Percentiles rank a stretch among this genome's conserved stretches.
Conservation (phyloP, 92 coral and sea anemone genomes). For the Phenganax subtilis region DNA sequence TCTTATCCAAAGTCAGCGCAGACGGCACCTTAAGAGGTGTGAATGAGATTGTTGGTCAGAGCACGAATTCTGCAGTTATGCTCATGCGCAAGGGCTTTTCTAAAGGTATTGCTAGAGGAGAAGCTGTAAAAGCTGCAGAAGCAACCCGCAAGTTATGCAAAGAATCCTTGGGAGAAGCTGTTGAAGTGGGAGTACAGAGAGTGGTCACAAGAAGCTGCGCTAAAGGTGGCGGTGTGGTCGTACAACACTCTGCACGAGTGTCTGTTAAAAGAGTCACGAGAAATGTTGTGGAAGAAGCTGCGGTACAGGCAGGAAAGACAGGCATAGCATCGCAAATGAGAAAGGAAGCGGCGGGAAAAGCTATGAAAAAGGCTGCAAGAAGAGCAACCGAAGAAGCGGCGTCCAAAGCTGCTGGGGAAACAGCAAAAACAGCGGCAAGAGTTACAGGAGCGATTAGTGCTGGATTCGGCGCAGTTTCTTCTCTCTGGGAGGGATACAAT, state of each 20-base stretch:
- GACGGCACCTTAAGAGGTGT: not conserved
- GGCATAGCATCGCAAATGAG: not conserved
- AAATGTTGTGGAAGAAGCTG: not conserved
- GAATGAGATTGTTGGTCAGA: not conserved
- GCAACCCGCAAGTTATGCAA: not conserved
- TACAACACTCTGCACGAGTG: too few species aligned
- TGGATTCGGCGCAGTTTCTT: not conserved
- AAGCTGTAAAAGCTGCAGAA: slow-evolving; percentile 2
- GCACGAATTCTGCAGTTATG: not conserved
- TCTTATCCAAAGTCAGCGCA: not conserved
- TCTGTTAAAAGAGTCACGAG: too few species aligned
- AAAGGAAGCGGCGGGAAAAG: not conserved
- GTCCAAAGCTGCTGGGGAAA: not conserved
- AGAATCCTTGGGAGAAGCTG: not conserved
- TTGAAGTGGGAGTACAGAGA: too few species aligned
- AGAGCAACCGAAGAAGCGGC: not conserved
- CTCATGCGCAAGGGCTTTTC: not conserved
- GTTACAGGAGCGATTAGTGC: not conserved
- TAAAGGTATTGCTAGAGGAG: not conserved
- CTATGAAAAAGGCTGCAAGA: not conserved
- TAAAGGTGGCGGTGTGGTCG: too few species aligned
- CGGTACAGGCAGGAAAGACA: not conserved
- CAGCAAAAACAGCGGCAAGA: not conserved
- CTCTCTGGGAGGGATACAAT: not conserved
- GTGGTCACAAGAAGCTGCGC: too few species aligned